Base-by-base conservation (phyloP, 2,888 invertebrate species). In the Bruchidius siliquastri region DNA sequence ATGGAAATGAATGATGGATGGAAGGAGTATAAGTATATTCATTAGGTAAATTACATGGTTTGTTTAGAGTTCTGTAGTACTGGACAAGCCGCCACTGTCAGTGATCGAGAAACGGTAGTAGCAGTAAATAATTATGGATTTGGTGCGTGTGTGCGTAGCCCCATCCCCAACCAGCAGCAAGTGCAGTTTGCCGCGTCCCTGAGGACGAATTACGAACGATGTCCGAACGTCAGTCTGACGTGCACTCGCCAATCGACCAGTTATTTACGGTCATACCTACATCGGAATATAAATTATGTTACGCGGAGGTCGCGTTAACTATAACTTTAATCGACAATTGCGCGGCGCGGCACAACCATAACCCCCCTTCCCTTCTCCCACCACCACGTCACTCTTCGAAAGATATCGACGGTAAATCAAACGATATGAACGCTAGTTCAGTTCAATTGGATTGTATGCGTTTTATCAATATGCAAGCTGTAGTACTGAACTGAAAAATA, bases 201-300 rank as follows among this genome's bases (percentile, higher is more conserved):
- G 76, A 74, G 83, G 85, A 82, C 83, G 80, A 85, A 85, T 85
- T 85, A 85, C 82, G 82, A 82, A 81, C 82, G 81, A 82, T 82
- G 84, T 82, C 83, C 82, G 79, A 80, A 82, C 84, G 83, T 84
- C 84, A 83, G 82, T 82, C 83, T 84, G 84, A 85, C 85, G 83
- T 84, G 83, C 84, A 83, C 82, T 84, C 80, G 80, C 83, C 84
- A 83, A 84, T 85, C 82, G 82, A 77, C 74, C 73, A 76, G 81
- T 81, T 83, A 83, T 84, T 84, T 83, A 84, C 81, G 79, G 79
- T 76, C 81, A 80, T 80, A 79, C 80, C 79, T 77, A 79, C 76
- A 80, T 79, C 79, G 77, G 81, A 81, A 82, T 80, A 82, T 83
- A 83, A 83, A 81, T 83, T 83, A 83, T 83, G 79, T 82, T 81